Percentiles rank a stretch among this genome's conserved stretches.
Evolutionary conservation across 2,113 vertebrate species (phyloP).

Genomic region (Brachyistius frenatus): DNA sequence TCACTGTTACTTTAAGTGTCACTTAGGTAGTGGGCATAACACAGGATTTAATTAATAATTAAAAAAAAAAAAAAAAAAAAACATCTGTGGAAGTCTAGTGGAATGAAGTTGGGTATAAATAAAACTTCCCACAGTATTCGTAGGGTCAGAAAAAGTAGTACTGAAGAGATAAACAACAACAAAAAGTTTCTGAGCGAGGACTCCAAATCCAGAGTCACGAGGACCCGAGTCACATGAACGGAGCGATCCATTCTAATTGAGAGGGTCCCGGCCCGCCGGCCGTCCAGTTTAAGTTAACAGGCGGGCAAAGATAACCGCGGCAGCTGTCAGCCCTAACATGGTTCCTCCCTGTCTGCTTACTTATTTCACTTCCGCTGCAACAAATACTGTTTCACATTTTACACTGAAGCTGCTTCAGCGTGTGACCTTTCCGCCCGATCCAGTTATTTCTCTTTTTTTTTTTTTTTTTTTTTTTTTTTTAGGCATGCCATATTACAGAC

Average conservation of each 20-base stretch:
- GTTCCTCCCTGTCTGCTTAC: constrained; percentile 68
- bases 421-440: constrained; percentile 52
- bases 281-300: constrained; percentile 67
- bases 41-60: constrained; percentile 68
- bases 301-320: constrained; percentile 56
- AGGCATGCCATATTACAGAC: constrained; percentile 71
- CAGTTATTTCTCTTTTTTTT: constrained; percentile 28
- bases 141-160: constrained; percentile 67
- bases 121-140: constrained; percentile 66
- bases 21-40: constrained; percentile 71
- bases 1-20: constrained; percentile 67
- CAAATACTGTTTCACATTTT: constrained; percentile 74
- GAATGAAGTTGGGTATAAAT: constrained; percentile 79
- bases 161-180: constrained; percentile 61
- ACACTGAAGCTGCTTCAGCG: constrained; percentile 45
- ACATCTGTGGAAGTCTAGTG: constrained; percentile 68
- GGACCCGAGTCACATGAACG: constrained; percentile 79
- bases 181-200: constrained; percentile 55
- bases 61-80: constrained; percentile 45
- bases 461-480: constrained; percentile 26
- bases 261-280: constrained; percentile 59
- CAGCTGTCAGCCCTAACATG: constrained; percentile 58
- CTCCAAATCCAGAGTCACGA: constrained; percentile 76
- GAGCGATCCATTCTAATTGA: constrained; percentile 74
- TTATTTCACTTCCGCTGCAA: constrained; percentile 62